Evolutionary conservation across 2,888 invertebrate genomes (phyloP), one percentile per base, ranked within the genome.

Genomic region (Torymus tubicola): DNA sequence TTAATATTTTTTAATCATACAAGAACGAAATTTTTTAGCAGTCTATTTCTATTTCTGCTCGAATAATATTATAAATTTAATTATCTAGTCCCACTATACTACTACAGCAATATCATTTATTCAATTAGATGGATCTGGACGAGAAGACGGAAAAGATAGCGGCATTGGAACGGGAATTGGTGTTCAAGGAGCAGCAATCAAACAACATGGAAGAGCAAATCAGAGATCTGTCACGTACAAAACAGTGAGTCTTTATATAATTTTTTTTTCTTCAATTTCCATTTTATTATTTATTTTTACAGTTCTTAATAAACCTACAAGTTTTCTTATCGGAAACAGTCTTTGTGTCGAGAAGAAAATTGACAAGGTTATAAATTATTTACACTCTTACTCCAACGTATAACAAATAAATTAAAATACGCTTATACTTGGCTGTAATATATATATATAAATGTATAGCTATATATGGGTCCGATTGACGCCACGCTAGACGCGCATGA

Each of bases 131-230:
- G 87, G 94, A 94, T 84, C 88, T 96, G 83, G 96, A 96, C 87
- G 92, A 93, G 78, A 96, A 95, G 90, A 94, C 95, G 16, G 96
- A 96, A 90, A 93, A 92, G 85, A 91, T 94, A 18, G 93, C 93
- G 84, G 90, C 92, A 78, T 87, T 96, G 77, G 95, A 96, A 88
- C 93, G 93, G 75, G 95, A 96, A 84, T 82, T 95, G 0, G 93
- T 93, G 86, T 91, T 92, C 52, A 94, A 94, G 85, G 92, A 93
- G 13, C 88, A 90, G 67, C 86, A 89, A 63, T 67, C 74, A 0
- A 79, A 82, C 10, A 84, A 82, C 52, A 76, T 86, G 70, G 87
- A 89, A 55, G 87, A 90, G 69, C 89, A 88, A 80, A 83, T 88
- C 50, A 87, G 85, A 2, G 90, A 90, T 14, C 42, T 88, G 31